These are phyloP conservation scores for Erebia palarica DNA, from an alignment of 2,888 invertebrate species.

Conservation along the genomic window DNA sequence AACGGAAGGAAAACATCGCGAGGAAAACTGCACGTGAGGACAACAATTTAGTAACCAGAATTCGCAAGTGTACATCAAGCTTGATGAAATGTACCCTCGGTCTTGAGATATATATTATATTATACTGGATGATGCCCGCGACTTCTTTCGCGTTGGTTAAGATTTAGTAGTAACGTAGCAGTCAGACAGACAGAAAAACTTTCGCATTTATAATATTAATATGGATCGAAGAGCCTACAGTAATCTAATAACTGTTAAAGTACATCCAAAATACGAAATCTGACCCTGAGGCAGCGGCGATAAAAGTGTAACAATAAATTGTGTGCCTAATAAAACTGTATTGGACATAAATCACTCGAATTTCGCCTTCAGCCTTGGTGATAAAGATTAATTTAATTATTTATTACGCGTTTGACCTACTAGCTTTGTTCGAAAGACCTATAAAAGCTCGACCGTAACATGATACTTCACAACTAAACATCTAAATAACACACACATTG, in stretches of 20 bases:
- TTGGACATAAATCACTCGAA: conserved; percentile 24
- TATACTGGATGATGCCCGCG: no score
- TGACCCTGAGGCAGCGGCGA: background rate
- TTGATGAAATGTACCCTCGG: no score
- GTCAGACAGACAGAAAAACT: no score
- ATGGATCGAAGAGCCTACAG: no score
- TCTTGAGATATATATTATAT: no score
- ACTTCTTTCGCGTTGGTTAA: no score
- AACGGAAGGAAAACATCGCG: no score
- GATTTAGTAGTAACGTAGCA: no score
- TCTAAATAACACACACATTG: background rate
- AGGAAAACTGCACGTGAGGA: no score
- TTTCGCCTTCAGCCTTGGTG: conserved; percentile 37
- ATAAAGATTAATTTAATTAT: conserved; percentile 39
- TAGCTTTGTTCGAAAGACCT: conserved; percentile 19
- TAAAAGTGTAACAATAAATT: conserved; percentile 19
- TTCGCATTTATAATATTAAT: no score
- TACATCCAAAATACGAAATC: background rate
- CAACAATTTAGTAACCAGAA: no score
- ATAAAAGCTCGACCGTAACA: conserved; percentile 5
- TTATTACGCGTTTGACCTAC: conserved; percentile 36
- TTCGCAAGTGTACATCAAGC: no score
- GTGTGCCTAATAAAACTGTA: conserved; percentile 16
- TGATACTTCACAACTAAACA: background rate
- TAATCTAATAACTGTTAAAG: background rate